Conservation (phyloP, 2,113 vertebrate species). For the Sitta europaea region DNA sequence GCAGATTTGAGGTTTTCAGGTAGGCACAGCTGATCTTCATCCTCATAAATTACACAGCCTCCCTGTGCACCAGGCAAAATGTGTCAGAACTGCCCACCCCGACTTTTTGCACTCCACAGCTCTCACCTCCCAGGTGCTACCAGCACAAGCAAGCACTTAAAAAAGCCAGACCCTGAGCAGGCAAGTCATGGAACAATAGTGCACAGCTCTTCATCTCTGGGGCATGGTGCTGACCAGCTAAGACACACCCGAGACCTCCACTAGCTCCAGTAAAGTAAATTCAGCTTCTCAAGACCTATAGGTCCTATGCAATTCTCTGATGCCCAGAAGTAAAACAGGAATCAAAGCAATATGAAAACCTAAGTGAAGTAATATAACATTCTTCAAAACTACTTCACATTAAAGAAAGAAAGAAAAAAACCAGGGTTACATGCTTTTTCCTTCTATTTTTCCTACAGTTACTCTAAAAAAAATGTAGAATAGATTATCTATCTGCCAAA, state of each 20-base stretch:
- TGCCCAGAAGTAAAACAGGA: background rate
- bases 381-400: background rate
- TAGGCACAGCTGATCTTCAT: background rate
- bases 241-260: rapidly evolving
- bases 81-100: background rate
- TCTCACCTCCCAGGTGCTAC: background rate
- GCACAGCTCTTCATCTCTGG: background rate
- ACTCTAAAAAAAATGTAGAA: background rate
- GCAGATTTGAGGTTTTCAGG: background rate
- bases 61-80: rapidly evolving
- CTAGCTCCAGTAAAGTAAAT: background rate
- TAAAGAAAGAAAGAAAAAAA: too few species aligned
- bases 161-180: background rate
- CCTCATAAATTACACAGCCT: rapidly evolving
- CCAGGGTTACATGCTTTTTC: background rate
- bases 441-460: background rate
- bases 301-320: background rate
- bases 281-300: background rate
- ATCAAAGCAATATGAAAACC: background rate
- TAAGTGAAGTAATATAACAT: background rate
- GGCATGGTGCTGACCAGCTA: background rate
- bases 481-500: background rate
- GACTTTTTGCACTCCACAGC: rapidly evolving
- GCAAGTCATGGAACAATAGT: background rate
- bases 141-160: background rate